Evolutionary conservation across 2,113 vertebrate genomes (phyloP), one percentile per base, ranked within the genome.

Genomic region (Dasypus novemcinctus): DNA sequence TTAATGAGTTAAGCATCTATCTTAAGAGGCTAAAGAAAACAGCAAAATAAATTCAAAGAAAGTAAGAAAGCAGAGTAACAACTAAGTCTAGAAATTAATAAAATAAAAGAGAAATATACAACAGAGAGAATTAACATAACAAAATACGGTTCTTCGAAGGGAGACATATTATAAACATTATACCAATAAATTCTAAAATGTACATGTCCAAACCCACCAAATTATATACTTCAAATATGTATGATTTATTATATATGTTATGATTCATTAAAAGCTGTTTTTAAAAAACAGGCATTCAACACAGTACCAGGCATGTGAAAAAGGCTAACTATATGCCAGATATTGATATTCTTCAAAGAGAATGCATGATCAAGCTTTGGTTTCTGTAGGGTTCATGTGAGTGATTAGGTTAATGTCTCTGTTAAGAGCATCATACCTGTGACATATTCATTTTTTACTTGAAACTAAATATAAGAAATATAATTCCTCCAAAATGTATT

Each of bases 1-100:
- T 43, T n/a, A 63, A 86, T 85, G 14, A 63, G 38, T 80, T 71
- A 68, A 38, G 4, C 2, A 71, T 3, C 33, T 14, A 83, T 36
- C 12, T 63, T 66, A 69, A 95, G 8, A n/a, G 14, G 20, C 43
- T 69, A 88, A 6, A 75, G 54, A 84, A 80, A 94, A 66, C 33
- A 76, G 18, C 41, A 86, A 76, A 85, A 59, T 75, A 87, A 95
- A 61, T 49, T 31, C 61, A 71, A 91, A 95, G 64, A 66, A 66
- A 68, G 66, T n/a, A 68, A 68, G 20, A 68, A 33, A 59, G 38
- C 64, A 71, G 14, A 81, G 68, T 85, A 85, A 90, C 66, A 71
- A 83, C 49, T 72, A 64, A 87, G 6, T 52, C 27, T 25, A 82
- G 59, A 92, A 91, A 69, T 68, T 27, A 92, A 78, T 25, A 61